Evolutionary conservation across 2,888 invertebrate genomes (phyloP).

Genomic region (Spodoptera littoralis): DNA sequence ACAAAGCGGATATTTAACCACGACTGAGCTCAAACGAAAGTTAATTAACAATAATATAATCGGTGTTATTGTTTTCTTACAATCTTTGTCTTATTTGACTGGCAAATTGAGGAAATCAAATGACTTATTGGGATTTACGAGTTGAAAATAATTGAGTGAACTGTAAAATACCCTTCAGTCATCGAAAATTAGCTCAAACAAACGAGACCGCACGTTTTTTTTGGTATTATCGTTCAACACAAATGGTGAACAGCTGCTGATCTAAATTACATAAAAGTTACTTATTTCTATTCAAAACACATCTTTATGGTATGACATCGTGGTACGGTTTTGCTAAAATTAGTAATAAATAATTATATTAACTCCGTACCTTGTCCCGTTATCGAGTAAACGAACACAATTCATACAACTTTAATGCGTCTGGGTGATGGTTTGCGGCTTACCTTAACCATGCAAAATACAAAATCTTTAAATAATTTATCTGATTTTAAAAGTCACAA

Average conservation of each 20-base stretch:
- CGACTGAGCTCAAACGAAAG: constrained; percentile 47
- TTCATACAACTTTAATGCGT: constrained; percentile 1
- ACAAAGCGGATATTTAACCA: constrained; percentile 34
- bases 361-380: constrained; percentile 22
- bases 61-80: constrained; percentile 55
- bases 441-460: background rate
- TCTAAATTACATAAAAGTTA: constrained; percentile 37
- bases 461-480: constrained; percentile 2
- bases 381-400: constrained; percentile 10
- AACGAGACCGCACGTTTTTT: constrained; percentile 34
- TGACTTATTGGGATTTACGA: constrained; percentile 53
- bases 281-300: constrained; percentile 27
- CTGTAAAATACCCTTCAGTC: constrained; percentile 49
- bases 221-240: constrained; percentile 21
- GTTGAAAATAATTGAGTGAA: constrained; percentile 49
- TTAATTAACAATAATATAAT: constrained; percentile 57
- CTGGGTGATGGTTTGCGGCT: background rate
- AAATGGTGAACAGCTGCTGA: constrained; percentile 42
- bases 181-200: constrained; percentile 33
- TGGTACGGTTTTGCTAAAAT: constrained; percentile 12
- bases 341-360: constrained; percentile 23
- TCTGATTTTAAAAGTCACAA: constrained; percentile 18
- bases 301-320: constrained; percentile 14
- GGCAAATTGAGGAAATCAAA: constrained; percentile 55
- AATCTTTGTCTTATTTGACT: constrained; percentile 58